Evolutionary conservation across 2,888 invertebrate genomes (phyloP), one percentile per base, ranked within the genome.

Genomic region (Barypeithes pellucidus): DNA sequence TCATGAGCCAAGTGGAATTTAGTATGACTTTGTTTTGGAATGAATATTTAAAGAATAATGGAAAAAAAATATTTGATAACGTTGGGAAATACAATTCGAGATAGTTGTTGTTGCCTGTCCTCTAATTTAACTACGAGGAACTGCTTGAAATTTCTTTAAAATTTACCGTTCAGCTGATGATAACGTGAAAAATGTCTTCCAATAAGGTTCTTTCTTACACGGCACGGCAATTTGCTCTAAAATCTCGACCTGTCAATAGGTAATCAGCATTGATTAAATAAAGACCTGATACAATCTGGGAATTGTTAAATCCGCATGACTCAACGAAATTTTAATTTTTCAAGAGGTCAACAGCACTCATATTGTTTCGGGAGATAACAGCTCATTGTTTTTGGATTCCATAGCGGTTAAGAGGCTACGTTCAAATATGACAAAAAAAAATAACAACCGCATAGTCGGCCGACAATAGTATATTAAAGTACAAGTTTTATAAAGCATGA

Each of bases 231-330:
- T 57, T 57, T 33, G 54, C 68, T 43, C 68, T 20, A 47, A 68
- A 68, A 68, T 68, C 50, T 68, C 66, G 24, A 52, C 54, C 71
- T 72, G 71, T 72, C 71, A 66, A 57, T 63, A 36, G 18, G n/a
- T 72, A 72, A 72, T 72, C 71, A 66, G 36, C 71, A 65, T 52
- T 72, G 71, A 72, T 72, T 72, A 72, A 72, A 72, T 72, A 72
- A 72, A 65, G 47, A 36, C 20, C 22, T 36, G 71, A 72, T 72
- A 72, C 39, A 57, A 72, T 72, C 71, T 63, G 12, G 63, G 71
- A 66, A 71, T 66, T 59, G 71, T 72, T 60, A 50, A 66, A 66
- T 60, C 45, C 39, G 18, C 57, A 72, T 72, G 71, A 72, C 71
- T 66, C 71, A 66, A 66, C 71, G 45, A 45, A 72, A 72, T 72